Percentiles rank a stretch among this genome's conserved stretches.
These are phyloP conservation scores for Leptopilina drosophilae DNA, from an alignment of 2,888 invertebrate species.

Conservation along the genomic window DNA sequence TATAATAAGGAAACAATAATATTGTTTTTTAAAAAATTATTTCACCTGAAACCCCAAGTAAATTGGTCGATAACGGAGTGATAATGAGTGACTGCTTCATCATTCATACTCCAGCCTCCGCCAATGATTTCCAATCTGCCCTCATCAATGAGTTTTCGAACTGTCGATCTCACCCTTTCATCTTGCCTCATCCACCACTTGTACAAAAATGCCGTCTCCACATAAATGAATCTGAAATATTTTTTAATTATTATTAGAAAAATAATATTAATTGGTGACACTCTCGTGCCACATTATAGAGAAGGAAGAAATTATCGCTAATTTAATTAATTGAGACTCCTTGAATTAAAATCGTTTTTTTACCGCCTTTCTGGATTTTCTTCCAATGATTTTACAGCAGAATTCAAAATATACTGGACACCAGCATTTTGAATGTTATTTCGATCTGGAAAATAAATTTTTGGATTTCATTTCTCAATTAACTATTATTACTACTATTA, in stretches of 20 bases:
- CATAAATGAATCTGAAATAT: constrained; percentile 83
- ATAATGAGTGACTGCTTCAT: constrained; percentile 85
- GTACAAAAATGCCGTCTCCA: constrained; percentile 91
- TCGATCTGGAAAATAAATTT: constrained; percentile 9
- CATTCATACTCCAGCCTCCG: constrained; percentile 92
- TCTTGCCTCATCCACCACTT: constrained; percentile 87
- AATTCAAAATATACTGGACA: constrained; percentile 94
- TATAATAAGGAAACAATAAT: too few relatives aligned
- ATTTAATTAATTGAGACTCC: too few relatives aligned
- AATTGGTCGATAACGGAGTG: constrained; percentile 87
- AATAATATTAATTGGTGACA: too few relatives aligned
- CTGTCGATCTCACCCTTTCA: constrained; percentile 77
- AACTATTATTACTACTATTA: too few relatives aligned
- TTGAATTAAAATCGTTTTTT: background rate
- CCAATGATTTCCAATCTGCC: constrained; percentile 88
- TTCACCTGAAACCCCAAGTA: constrained; percentile 84
- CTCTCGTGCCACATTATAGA: too few relatives aligned
- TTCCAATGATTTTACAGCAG: constrained; percentile 86
- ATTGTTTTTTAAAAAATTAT: background rate
- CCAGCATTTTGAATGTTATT: constrained; percentile 85
- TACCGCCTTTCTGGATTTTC: constrained; percentile 84
- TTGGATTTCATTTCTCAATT: background rate
- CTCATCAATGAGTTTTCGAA: constrained; percentile 82
- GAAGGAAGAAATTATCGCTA: too few relatives aligned
- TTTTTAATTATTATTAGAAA: too few relatives aligned